A percentile compares a stretch with the other conserved stretches of the same genome.
Evolutionary conservation across 2,888 invertebrate genomes (phyloP).

Genomic region (Teleogryllus oceanicus): DNA sequence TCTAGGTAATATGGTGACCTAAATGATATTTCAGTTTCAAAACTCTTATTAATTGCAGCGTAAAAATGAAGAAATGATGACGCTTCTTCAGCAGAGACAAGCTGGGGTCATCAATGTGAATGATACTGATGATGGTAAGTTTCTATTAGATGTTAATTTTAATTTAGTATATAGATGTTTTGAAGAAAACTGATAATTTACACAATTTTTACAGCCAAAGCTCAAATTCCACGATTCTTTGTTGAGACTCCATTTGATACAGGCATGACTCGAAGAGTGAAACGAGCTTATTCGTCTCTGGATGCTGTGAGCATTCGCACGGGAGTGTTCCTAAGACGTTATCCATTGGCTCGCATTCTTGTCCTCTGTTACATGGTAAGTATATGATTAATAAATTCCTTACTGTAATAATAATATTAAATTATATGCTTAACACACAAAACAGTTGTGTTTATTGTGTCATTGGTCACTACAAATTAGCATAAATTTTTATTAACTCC

Average conservation of each 20-base stretch:
- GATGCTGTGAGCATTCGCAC: slow-evolving; percentile 75
- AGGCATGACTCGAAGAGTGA: slow-evolving; percentile 68
- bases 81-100: slow-evolving; percentile 53
- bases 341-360: slow-evolving; percentile 77
- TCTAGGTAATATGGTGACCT: too few species aligned
- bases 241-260: slow-evolving; percentile 74
- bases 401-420: not conserved
- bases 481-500: too few species aligned
- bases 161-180: not conserved
- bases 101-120: slow-evolving; percentile 57
- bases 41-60: slow-evolving; percentile 48
- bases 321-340: slow-evolving; percentile 73
- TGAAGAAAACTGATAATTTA: not conserved
- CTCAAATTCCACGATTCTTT: slow-evolving; percentile 66
- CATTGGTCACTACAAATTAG: not conserved
- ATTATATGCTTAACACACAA: slow-evolving; percentile 4
- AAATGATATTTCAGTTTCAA: too few species aligned
- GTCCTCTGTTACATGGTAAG: slow-evolving; percentile 79
- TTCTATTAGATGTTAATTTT: not conserved
- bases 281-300: slow-evolving; percentile 70
- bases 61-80: slow-evolving; percentile 58
- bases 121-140: slow-evolving; percentile 63
- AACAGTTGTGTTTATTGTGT: not conserved
- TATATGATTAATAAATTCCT: slow-evolving; percentile 29
- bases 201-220: slow-evolving; percentile 52